Evolutionary conservation across 1,140 invertebrate genomes (phyloP), one percentile per base, ranked within the genome.

Genomic region (Sminthurinus signatus): DNA sequence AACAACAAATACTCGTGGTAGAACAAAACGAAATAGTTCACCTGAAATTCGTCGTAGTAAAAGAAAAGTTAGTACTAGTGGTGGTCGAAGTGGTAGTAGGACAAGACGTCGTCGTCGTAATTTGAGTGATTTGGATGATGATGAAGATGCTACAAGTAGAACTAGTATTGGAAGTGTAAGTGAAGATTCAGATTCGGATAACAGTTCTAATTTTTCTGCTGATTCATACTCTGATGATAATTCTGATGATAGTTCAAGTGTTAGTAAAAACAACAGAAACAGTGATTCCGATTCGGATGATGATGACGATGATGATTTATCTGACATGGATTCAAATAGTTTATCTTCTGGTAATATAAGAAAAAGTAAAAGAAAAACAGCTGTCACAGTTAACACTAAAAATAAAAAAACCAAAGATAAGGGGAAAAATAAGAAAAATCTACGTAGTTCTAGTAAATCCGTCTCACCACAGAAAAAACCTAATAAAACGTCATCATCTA

Each of bases 81-180:
- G 50, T 29, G 50, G 50, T 29, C 4, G 21, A 14, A 25, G 21
- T 8, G 8, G 21, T 10, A 25, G 27, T 15, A 14, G 50, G 19
- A n/a, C n/a, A n/a, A n/a, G n/a, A n/a, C n/a, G n/a, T n/a, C n/a
- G n/a, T n/a, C n/a, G n/a, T n/a, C n/a, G n/a, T n/a, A n/a, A n/a
- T n/a, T n/a, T n/a, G n/a, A 10, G 5, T 10, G n/a, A 8, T 19
- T 10, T 44, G 2, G 17, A 44, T 2, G 29, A 15, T 61, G 72
- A 82, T 43, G 81, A 78, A n/a, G 77, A 78, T 60, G 78, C 62
- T 15, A 62, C 67, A 23, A 65, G 62, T 43, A 31, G 66, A 52
- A 57, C 57, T 14, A 64, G 61, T 3, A 68, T 64, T 46, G 66
- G 62, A 60, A 64, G 62, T 64, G 66, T 60, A 29, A 62, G 55